phyloP scores from a whole-genome alignment of 2,113 vertebrate species.

The Egretta garzetta region DNA sequence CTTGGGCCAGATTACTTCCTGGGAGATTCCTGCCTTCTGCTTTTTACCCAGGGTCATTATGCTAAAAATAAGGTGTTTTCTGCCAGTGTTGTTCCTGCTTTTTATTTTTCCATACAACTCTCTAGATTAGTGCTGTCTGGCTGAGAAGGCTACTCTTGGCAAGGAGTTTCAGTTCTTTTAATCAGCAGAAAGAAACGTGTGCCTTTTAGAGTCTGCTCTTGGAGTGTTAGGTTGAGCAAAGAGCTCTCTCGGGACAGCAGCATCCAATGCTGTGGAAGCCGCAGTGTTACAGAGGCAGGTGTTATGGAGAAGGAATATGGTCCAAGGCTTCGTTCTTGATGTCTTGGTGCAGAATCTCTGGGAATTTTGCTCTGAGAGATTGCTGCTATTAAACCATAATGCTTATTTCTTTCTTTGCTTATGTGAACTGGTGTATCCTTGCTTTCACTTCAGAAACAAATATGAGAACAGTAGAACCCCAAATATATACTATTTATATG shows the following conservation, averaged over 20 bases:
- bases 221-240: background rate
- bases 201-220: background rate
- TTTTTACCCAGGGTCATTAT: background rate
- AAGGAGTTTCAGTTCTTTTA: background rate
- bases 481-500: background rate
- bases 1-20: background rate
- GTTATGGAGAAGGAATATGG: background rate
- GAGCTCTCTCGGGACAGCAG: background rate
- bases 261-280: fast-evolving
- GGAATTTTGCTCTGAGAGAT: background rate
- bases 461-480: background rate
- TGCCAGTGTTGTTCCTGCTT: background rate
- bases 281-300: fast-evolving
- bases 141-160: background rate
- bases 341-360: background rate
- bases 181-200: background rate
- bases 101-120: background rate
- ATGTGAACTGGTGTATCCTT: background rate
- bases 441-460: background rate
- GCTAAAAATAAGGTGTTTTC: background rate
- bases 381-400: background rate
- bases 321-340: background rate
- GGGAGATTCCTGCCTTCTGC: background rate
- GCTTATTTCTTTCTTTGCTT: background rate
- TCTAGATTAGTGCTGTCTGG: background rate